Percentiles rank a stretch among this genome's conserved stretches.
Conservation (phyloP, 2,888 invertebrate genomes). For the Pocota personata region DNA sequence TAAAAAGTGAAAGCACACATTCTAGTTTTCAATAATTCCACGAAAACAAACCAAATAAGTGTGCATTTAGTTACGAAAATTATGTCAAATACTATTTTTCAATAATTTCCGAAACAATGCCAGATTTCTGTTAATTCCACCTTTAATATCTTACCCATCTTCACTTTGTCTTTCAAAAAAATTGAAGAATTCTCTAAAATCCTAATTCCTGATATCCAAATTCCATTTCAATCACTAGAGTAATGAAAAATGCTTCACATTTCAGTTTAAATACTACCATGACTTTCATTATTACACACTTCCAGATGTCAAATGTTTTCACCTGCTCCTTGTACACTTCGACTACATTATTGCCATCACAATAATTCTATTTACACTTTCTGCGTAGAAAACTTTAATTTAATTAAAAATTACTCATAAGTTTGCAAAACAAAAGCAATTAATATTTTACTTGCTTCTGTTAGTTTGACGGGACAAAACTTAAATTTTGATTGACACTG, state of each 20-base stretch:
- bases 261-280: not conserved
- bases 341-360: not conserved
- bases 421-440: conserved; percentile 41
- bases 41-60: no score
- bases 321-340: not conserved
- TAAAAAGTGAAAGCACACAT: no score
- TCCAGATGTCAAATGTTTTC: not conserved
- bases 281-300: not conserved
- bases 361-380: not conserved
- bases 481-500: conserved; percentile 10
- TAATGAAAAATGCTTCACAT: not conserved
- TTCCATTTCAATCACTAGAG: no score
- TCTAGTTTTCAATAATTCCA: no score
- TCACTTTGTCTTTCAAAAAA: no score
- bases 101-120: no score
- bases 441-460: conserved; percentile 16
- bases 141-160: no score
- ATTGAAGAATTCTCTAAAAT: no score
- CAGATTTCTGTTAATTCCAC: no score
- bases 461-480: conserved; percentile 6
- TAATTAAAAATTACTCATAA: conserved; percentile 39
- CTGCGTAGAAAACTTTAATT: not conserved
- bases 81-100: no score
- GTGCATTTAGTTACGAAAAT: no score
- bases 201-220: no score